These are phyloP conservation scores for Globia sparganii DNA, from an alignment of 2,888 invertebrate genomes.

Conservation along the genomic window DNA sequence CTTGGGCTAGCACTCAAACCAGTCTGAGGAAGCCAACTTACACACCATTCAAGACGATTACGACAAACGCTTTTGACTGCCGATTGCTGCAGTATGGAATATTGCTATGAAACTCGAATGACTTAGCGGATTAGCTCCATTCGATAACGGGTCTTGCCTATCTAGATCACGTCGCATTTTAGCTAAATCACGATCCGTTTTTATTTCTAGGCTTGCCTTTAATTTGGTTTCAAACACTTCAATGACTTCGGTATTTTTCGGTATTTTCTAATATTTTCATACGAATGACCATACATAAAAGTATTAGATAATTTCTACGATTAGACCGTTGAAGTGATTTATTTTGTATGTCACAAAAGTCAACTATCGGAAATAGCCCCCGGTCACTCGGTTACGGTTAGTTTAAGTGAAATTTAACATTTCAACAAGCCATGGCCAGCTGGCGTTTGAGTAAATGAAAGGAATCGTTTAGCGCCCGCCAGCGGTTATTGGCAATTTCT, in stretches of 20 bases:
- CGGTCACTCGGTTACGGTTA: conserved; percentile 72
- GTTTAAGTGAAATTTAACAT: conserved; percentile 81
- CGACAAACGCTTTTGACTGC: conserved; percentile 37
- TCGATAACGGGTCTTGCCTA: conserved; percentile 33
- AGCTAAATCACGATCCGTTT: conserved; percentile 35
- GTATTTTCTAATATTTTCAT: conserved; percentile 72
- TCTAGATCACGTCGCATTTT: conserved; percentile 46
- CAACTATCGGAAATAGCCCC: conserved; percentile 72
- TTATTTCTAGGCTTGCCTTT: conserved; percentile 28
- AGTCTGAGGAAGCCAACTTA: conserved; percentile 53
- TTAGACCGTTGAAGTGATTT: conserved; percentile 69
- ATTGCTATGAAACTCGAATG: conserved; percentile 17
- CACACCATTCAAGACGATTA: conserved; percentile 51
- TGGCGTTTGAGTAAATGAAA: conserved; percentile 79
- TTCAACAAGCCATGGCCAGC: conserved; percentile 70
- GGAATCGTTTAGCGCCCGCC: conserved; percentile 79
- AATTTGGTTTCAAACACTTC: conserved; percentile 28
- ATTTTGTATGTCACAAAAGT: conserved; percentile 72
- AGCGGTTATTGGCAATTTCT: conserved; percentile 83
- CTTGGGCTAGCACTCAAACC: conserved; percentile 60
- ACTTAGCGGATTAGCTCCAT: conserved; percentile 9
- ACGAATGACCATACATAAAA: conserved; percentile 68
- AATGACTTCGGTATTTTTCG: conserved; percentile 42
- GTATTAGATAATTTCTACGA: conserved; percentile 73
- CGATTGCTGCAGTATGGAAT: conserved; percentile 27